phyloP scores from a whole-genome alignment of 2,797 vertebrate species.

The Parotocinclus haroldoi region DNA sequence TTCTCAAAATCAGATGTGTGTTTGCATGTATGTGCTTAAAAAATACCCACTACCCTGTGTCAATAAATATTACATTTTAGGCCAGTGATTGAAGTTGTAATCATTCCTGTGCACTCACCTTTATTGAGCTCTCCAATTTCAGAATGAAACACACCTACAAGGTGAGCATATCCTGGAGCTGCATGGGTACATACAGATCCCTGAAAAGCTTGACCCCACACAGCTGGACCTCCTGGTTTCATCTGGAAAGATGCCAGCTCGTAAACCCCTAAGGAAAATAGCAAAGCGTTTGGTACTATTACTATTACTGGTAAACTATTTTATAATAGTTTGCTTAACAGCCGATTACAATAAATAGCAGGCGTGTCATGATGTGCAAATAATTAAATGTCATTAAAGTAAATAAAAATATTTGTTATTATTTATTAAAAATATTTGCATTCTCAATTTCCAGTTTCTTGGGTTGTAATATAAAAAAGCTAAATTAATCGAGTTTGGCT shows the following conservation, averaged over 20 bases:
- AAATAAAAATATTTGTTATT: too few relatives aligned
- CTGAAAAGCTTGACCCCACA: slow-evolving; percentile 81
- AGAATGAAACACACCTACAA: slow-evolving; percentile 83
- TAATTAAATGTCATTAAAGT: too few relatives aligned
- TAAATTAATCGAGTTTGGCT: not conserved
- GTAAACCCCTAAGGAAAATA: slow-evolving; percentile 75
- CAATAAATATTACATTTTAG: not conserved
- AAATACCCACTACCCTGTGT: not conserved
- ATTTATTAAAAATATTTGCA: too few relatives aligned
- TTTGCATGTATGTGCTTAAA: not conserved
- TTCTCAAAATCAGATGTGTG: too few relatives aligned
- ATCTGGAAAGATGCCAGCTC: slow-evolving; percentile 86
- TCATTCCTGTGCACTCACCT: slow-evolving; percentile 64
- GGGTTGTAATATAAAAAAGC: too few relatives aligned
- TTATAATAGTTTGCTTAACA: too few relatives aligned
- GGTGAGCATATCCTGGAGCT: slow-evolving; percentile 74
- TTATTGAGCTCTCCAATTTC: slow-evolving; percentile 82
- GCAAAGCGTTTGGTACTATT: too few relatives aligned
- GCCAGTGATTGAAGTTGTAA: not conserved
- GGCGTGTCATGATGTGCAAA: too few relatives aligned
- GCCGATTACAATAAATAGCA: too few relatives aligned
- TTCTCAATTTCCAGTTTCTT: too few relatives aligned
- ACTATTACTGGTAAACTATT: too few relatives aligned
- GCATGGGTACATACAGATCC: slow-evolving; percentile 71
- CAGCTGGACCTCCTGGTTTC: slow-evolving; percentile 82